A percentile compares a stretch with the other conserved stretches of the same genome.
phyloP scores from a whole-genome alignment of 2,888 invertebrate species.

The Drosophila mercatorum region DNA sequence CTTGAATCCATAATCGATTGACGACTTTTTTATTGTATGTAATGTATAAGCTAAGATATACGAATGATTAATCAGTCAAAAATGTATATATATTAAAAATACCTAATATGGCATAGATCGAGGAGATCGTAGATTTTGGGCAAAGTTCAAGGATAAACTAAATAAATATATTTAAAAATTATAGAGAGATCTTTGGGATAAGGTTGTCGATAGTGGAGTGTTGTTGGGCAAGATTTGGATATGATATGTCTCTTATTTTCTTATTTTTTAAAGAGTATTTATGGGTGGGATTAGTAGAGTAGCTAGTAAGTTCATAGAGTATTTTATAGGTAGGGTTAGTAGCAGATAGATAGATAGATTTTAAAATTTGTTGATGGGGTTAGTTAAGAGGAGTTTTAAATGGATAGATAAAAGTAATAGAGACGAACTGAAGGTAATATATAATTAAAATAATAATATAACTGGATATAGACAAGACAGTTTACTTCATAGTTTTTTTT shows the following conservation, averaged over 20 bases:
- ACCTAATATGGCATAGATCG: conserved; percentile 56
- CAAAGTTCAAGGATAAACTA: conserved; percentile 17
- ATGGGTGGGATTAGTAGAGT: neutral
- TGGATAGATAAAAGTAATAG: too few species aligned
- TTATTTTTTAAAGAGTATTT: neutral
- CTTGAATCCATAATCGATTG: conserved; percentile 23
- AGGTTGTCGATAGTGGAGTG: conserved; percentile 4
- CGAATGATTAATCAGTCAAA: conserved; percentile 58
- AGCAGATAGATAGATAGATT: too few species aligned
- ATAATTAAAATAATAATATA: neutral
- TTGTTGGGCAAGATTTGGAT: conserved; percentile 30
- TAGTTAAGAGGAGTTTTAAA: too few species aligned
- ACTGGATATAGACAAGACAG: too few species aligned
- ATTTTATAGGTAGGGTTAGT: neutral
- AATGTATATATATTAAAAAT: conserved; percentile 34
- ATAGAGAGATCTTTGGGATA: conserved; percentile 49
- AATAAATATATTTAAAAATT: conserved; percentile 22
- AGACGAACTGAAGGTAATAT: neutral
- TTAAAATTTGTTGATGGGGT: too few species aligned
- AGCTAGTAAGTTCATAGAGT: neutral
- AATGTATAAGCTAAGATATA: conserved; percentile 22
- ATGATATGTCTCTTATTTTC: neutral
- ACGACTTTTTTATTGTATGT: conserved; percentile 1
- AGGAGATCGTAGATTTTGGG: conserved; percentile 50
- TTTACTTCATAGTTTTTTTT: neutral